These are phyloP conservation scores for Saguinus midas DNA, from an alignment of 2,113 vertebrate species.

Conservation along the genomic window DNA sequence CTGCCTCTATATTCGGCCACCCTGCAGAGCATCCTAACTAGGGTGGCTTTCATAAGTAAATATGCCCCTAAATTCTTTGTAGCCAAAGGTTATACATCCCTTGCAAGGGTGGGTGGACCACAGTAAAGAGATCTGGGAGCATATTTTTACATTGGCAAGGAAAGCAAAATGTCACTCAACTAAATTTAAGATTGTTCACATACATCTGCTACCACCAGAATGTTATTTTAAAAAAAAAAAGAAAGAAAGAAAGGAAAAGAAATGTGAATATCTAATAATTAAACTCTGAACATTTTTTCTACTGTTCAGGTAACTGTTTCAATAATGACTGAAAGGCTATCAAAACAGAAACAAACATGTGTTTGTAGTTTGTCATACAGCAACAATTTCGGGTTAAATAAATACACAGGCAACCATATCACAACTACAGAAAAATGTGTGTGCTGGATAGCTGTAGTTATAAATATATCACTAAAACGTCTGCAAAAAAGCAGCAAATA, in stretches of 20 bases:
- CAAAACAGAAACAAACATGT: conserved; percentile 5
- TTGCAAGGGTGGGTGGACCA: background rate
- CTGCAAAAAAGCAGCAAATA: conserved; percentile 46
- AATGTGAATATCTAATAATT: background rate
- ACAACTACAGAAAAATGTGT: conserved; percentile 32
- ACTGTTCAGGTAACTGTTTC: conserved; percentile 50
- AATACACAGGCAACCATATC: conserved; percentile 25
- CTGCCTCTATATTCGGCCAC: background rate
- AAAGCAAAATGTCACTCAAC: conserved; percentile 74
- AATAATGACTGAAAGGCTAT: conserved; percentile 55
- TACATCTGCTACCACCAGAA: conserved; percentile 74
- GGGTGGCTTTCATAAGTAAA: conserved; percentile 18
- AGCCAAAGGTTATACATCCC: conserved; percentile 34
- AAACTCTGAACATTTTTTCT: conserved; percentile 30
- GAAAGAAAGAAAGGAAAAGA: background rate
- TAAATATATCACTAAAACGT: conserved; percentile 52
- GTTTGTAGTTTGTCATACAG: background rate
- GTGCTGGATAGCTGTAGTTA: conserved; percentile 37
- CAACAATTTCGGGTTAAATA: conserved; percentile 63
- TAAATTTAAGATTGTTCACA: conserved; percentile 69
- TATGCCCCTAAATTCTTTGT: background rate
- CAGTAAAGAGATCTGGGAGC: conserved; percentile 41
- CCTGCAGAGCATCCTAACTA: background rate
- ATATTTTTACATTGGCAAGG: conserved; percentile 69
- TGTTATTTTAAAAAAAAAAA: background rate